Base-by-base conservation (phyloP, 2,797 vertebrate species). In the Meriones psammophilus region DNA sequence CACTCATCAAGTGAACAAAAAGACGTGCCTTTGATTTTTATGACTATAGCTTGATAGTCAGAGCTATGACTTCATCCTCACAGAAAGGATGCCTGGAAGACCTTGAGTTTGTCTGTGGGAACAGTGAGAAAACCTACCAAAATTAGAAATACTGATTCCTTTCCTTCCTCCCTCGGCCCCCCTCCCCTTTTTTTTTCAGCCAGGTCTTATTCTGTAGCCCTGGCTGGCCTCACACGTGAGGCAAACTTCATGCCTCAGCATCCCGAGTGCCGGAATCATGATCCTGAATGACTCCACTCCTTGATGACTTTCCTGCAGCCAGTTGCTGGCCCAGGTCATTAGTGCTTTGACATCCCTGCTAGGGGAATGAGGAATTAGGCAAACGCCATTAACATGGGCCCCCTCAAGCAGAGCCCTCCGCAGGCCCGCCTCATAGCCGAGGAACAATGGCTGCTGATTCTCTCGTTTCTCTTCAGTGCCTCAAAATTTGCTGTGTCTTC, bases 371-470 rank as follows among this genome's bases (percentile, higher is more conserved):
- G n/a, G 50, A 9, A 58, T 56, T 84, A 46, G 33, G 69, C 78
- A 7, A 56, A 28, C 28, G 77, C 6, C 20, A 1, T 66, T 22
- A 42, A 80, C 77, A 73, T 92, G 17, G 46, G 26, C 39, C 76
- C 39, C 36, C 79, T 94, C 68, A 30, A 68, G 91, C 42, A 24
- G 9, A 77, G 42, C 12, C 60, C 74, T 39, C 39, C 26, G 56
- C 78, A 86, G 84, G 73, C 87, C 87, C 88, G 89, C 92, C 58
- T 36, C 74, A 13, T 4, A 81, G 84, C 80, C 39, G 62, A 64
- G 30, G 62, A 95, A 97, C 94, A 97, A 97, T 85, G 97, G 33
- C 73, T 96, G 33, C 26, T 62, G 88, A 93, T 90, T 96, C 84
- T 93, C 96, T 95, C 94, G 88, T 97, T 92, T 85, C 91, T 95